phyloP scores from a whole-genome alignment of 1,140 invertebrate species.

The Acromyrmex heyeri region DNA sequence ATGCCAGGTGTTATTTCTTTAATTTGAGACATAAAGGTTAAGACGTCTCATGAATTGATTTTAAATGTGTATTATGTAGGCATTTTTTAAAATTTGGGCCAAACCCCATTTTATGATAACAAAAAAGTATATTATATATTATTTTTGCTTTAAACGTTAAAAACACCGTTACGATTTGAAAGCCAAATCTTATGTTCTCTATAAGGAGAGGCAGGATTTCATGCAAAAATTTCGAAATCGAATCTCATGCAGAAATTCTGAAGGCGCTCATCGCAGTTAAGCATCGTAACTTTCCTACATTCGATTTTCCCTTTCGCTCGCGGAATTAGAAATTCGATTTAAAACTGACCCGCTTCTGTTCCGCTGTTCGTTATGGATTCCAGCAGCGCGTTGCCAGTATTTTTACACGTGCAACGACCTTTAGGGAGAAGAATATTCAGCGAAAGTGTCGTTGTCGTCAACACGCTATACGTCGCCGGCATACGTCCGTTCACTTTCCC shows the following conservation, averaged over 20 bases:
- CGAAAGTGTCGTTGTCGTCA: slow-evolving; percentile 74
- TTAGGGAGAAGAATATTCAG: slow-evolving; percentile 53
- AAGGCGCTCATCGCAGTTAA: slow-evolving; percentile 40
- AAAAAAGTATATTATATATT: not conserved
- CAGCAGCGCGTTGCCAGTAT: slow-evolving; percentile 61
- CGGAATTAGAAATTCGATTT: slow-evolving; percentile 75
- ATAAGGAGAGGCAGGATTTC: not conserved
- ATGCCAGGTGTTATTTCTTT: too few relatives aligned
- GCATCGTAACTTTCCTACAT: slow-evolving; percentile 62
- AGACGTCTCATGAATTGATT: too few relatives aligned
- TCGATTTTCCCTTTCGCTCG: slow-evolving; percentile 75
- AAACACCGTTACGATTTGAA: not conserved
- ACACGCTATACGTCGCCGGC: slow-evolving; percentile 27
- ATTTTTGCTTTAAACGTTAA: not conserved
- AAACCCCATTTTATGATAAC: not conserved
- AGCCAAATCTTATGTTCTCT: not conserved
- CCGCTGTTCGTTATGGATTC: slow-evolving; percentile 69
- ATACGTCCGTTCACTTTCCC: slow-evolving; percentile 69
- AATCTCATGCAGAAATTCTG: slow-evolving; percentile 2
- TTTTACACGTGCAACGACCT: slow-evolving; percentile 76
- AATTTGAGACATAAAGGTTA: too few relatives aligned
- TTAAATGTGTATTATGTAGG: too few relatives aligned
- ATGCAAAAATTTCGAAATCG: slow-evolving; percentile 7
- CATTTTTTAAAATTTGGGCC: too few relatives aligned
- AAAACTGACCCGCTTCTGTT: slow-evolving; percentile 63